Evolutionary conservation across 2,888 invertebrate genomes (phyloP), one percentile per base, ranked within the genome.

Genomic region (Andricus quercusramuli): DNA sequence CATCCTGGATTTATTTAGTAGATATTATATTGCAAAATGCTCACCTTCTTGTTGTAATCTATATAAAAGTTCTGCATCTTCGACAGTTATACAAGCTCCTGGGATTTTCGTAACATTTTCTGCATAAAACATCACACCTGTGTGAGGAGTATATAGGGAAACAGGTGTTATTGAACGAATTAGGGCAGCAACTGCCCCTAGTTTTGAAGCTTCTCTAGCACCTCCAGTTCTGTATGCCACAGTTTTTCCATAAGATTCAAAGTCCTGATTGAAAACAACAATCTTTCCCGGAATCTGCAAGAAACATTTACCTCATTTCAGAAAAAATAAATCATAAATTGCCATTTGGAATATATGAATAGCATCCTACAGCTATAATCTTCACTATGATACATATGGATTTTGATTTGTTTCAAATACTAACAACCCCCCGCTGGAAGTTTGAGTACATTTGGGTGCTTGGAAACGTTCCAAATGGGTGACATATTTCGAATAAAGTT

Each of bases 131-230:
- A 96, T 96, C 91, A 94, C 93, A 2, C 97, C 97, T 0, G 97
- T 96, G 87, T 97, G 97, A 0, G 97, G 96, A 0, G 96, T 94
- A 86, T 96, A 94, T 64, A 97, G 94, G 0, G 97, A 97, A 90
- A 96, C 96, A 1, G 97, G 96, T 0, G 97, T 95, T 11, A 97
- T 94, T 0, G 97, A 97, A 82, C 96, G 94, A 11, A 97, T 94
- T 83, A 98, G 93, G 17, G 95, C 94, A 0, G 97, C 97, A 15
- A 96, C 94, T 1, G 96, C 97, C 11, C 97, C 97, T 86, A 95
- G 94, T 89, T 94, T 94, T 0, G 96, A 94, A 3, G 97, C 97
- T 91, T 93, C 94, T 0, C 94, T 91, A 1, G 97, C 97, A 25
- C 96, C 97, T 47, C 91, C 89, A 4, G 93, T 90, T 87, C 97